Percentiles rank a stretch among this genome's conserved stretches.
phyloP scores from a whole-genome alignment of 2,888 invertebrate species.

The Parapristionchus giblindavisi region DNA sequence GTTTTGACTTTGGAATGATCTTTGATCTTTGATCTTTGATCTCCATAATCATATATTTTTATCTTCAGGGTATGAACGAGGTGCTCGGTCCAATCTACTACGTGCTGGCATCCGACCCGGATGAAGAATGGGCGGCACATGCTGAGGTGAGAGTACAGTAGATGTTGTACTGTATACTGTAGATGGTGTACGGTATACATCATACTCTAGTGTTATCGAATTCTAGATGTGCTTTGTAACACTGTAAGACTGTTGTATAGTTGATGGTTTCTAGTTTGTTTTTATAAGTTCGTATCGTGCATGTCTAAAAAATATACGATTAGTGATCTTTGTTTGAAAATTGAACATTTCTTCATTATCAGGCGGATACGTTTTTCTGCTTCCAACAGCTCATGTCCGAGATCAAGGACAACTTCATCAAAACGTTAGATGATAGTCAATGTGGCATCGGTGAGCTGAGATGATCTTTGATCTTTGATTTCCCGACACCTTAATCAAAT shows the following conservation, averaged over 20 bases:
- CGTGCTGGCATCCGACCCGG: conserved; percentile 89
- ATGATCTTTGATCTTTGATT: background rate
- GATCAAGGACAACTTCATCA: conserved; percentile 92
- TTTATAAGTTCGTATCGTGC: no score
- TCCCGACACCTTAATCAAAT: no score
- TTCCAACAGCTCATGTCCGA: conserved; percentile 98
- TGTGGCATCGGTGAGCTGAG: conserved; percentile 63
- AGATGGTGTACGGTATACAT: no score
- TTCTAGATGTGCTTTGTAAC: no score
- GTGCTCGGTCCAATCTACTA: conserved; percentile 98
- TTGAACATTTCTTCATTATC: no score
- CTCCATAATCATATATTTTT: background rate
- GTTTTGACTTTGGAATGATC: background rate
- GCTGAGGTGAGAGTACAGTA: conserved; percentile 77
- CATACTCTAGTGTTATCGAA: no score
- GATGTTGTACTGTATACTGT: background rate
- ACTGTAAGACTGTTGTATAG: no score
- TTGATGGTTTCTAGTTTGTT: no score
- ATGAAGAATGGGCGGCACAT: conserved; percentile 83
- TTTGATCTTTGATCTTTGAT: background rate
- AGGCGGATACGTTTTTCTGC: conserved; percentile 94
- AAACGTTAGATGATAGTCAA: conserved; percentile 82
- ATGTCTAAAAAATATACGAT: no score
- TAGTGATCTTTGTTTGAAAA: no score
- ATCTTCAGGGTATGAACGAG: conserved; percentile 92